These are phyloP conservation scores for Balaenoptera acutorostrata DNA, from an alignment of 2,113 vertebrate species.

Conservation along the genomic window DNA sequence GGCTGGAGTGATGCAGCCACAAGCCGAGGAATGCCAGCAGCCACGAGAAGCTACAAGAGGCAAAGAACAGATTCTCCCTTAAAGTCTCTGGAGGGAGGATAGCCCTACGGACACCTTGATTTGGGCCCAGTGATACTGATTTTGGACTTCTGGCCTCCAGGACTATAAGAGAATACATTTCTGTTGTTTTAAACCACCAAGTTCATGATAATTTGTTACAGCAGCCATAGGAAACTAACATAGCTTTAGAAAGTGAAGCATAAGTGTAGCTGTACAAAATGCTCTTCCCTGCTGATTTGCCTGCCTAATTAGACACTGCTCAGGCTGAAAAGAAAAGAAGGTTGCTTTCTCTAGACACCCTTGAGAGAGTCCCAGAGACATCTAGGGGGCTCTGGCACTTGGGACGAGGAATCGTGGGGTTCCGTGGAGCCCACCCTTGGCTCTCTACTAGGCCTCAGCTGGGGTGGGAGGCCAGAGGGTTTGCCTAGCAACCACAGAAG, in stretches of 20 bases:
- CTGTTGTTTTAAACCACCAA: neutral
- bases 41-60: neutral
- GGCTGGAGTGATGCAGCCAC: neutral
- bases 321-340: neutral
- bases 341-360: neutral
- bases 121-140: neutral
- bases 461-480: neutral
- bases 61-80: neutral
- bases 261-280: neutral
- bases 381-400: slow-evolving; percentile 11
- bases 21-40: neutral
- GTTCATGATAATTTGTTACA: neutral
- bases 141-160: neutral
- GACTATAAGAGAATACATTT: neutral
- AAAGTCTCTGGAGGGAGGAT: neutral
- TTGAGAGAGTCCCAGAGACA: neutral
- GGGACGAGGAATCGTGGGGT: neutral
- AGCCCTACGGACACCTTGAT: neutral
- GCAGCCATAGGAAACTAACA: neutral
- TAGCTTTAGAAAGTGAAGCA: neutral
- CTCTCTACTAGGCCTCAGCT: neutral
- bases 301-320: neutral
- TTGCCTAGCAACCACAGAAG: slow-evolving; percentile 53
- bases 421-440: neutral
- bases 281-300: neutral